Evolutionary conservation across 2,888 invertebrate species (phyloP).

Genomic region (Adelognathus sp.): DNA sequence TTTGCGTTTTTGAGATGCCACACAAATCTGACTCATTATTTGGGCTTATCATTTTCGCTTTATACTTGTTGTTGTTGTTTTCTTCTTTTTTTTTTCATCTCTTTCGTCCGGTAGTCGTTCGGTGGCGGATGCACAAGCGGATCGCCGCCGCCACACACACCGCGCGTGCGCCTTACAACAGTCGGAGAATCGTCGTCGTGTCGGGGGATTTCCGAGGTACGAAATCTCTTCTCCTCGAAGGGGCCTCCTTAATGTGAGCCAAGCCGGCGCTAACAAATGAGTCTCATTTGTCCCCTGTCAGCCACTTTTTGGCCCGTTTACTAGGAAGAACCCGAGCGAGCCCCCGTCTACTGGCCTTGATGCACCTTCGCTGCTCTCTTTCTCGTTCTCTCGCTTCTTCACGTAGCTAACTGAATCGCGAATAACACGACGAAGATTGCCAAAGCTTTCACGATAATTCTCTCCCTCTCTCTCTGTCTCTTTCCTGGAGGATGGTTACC

Average conservation of each 20-base stretch:
- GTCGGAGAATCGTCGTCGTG: constrained; percentile 20
- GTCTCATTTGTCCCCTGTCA: constrained; percentile 76
- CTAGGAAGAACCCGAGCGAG: constrained; percentile 62
- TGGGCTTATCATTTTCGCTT: not conserved
- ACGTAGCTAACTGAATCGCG: not conserved
- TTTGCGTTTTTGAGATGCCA: not conserved
- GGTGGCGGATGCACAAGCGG: constrained; percentile 18
- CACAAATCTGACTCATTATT: not conserved
- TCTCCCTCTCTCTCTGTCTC: not conserved
- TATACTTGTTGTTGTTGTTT: not conserved
- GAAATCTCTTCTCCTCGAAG: constrained; percentile 24
- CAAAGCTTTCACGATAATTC: not conserved
- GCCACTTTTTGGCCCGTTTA: constrained; percentile 73
- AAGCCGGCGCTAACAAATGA: constrained; percentile 75
- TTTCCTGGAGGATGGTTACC: not conserved
- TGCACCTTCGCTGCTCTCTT: constrained; percentile 59
- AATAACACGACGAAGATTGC: constrained; percentile 4
- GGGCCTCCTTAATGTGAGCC: constrained; percentile 63
- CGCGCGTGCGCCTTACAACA: not conserved
- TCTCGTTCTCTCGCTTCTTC: constrained; percentile 7
- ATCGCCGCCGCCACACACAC: constrained; percentile 19
- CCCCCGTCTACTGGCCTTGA: constrained; percentile 70
- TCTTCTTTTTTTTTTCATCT: not conserved
- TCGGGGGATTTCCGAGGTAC: constrained; percentile 41
- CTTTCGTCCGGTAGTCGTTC: not conserved